Evolutionary conservation across 2,113 vertebrate genomes (phyloP), one percentile per base, ranked within the genome.

Genomic region (Gasterosteus nipponicus): DNA sequence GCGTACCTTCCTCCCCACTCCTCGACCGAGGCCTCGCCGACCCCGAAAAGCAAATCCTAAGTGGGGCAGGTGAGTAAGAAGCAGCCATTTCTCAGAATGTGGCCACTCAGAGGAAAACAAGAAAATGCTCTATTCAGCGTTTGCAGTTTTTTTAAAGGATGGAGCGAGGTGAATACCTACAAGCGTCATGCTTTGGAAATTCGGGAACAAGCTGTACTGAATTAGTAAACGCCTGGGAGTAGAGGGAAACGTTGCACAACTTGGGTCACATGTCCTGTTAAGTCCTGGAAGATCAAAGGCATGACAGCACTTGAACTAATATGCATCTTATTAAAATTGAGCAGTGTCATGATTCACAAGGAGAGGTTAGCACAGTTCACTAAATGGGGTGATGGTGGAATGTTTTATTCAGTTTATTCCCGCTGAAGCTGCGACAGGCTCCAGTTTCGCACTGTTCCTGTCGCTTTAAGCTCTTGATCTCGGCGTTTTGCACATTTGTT

Each of bases 321-420:
- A 63, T 53, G 68, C 76, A 72, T 77, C 65, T 68, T 66, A 82
- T 82, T 82, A 69, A 80, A 87, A 69, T 54, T 60, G 58, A 83
- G 75, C 74, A 85, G 78, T 72, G 78, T 83, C 85, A 74, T 14
- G 64, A 77, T 82, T 73, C 69, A 70, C 71, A 72, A 41, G 71
- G 69, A 84, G 66, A 85, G 78, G 78, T 86, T 73, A 84, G 78
- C 70, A 46, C 51, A 5, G 63, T 75, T 84, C 64, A 77, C 57
- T 51, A 69, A 62, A 76, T 69, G 63, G 54, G 56, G 59, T 42
- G 64, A 39, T 66, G 51, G 15, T 62, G 33, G 66, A n/a, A 82
- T 75, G 53, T 83, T 73, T 82, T 78, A 77, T 73, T 85, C 60
- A 60, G 49, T 16, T 29, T 18, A 16, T 59, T 47, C 35, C 49